Evolutionary conservation across 1,140 invertebrate genomes (phyloP), one percentile per base, ranked within the genome.

Genomic region (Leptoteleia sp.): DNA sequence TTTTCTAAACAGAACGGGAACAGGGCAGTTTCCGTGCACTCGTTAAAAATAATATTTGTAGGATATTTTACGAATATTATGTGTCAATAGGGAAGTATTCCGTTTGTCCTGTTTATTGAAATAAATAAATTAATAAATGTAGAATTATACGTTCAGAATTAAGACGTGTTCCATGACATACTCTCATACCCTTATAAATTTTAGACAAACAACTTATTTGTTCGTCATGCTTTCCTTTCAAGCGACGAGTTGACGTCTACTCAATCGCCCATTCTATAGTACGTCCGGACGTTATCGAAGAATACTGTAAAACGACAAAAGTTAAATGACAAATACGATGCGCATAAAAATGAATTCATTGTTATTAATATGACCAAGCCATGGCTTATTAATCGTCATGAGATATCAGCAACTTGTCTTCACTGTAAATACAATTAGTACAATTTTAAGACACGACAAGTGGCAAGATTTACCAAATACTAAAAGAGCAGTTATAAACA

Each of bases 141-240:
- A 70, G 61, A 50, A 50, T 59, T 25, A 40, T 45, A 1, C 37
- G 5, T 64, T 38, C 45, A 47, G 47, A n/a, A 33, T 45, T 35
- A 13, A 50, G 55, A 52, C 54, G 54, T 62, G 62, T 68, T 78
- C 61, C 52, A 61, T 50, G 42, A 62, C 42, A 72, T 71, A 42
- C 52, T 71, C 67, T 68, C 59, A 64, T 76, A 47, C 17, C n/a
- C 29, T 38, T 45, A 68, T 62, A 61, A 81, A 25, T 48, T 59
- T 64, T 75, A 80, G 72, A 68, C 52, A 77, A 82, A 81, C 59
- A 50, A 88, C 86, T 89, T 78, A 89, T 11, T 83, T 82, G 84
- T 84, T 84, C 84, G 81, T 89, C 84, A 82, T 88, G 79, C 83
- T 88, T 89, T 89, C 85, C 85, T 89, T 89, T 89, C 84, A 89